These are phyloP conservation scores for Nicator chloris DNA, from an alignment of 2,113 vertebrate species.

Conservation along the genomic window DNA sequence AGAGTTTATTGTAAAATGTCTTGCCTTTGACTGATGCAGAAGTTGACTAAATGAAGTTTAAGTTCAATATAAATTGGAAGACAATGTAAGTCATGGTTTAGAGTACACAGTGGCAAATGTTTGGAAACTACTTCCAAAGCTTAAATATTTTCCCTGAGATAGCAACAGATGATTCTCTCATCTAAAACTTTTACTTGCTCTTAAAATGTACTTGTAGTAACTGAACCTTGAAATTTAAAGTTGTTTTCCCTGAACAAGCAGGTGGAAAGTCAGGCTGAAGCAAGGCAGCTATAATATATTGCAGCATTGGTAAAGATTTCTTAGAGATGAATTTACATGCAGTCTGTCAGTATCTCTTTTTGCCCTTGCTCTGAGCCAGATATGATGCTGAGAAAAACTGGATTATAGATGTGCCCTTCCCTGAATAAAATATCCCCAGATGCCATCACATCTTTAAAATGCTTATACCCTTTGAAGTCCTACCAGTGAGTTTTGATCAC, in stretches of 20 bases:
- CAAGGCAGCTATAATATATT: background rate
- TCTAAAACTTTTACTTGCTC: background rate
- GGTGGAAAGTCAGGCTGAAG: constrained; percentile 12
- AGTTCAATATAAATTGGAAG: background rate
- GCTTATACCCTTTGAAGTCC: background rate
- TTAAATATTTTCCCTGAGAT: background rate
- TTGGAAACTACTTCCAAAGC: background rate
- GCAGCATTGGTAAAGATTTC: background rate
- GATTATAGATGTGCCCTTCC: constrained; percentile 3
- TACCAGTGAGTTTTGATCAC: background rate
- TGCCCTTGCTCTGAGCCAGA: constrained; percentile 44
- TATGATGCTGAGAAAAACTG: constrained; percentile 37
- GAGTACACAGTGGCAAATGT: background rate
- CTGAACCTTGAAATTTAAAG: background rate
- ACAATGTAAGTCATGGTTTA: background rate
- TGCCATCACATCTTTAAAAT: background rate
- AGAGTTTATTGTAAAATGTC: background rate
- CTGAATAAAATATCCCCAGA: background rate
- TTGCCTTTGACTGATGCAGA: background rate
- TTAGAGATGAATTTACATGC: constrained; percentile 26
- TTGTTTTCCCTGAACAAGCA: background rate
- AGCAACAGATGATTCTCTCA: background rate
- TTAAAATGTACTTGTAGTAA: background rate
- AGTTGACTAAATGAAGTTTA: background rate
- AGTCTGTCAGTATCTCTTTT: constrained; percentile 38